phyloP scores from a whole-genome alignment of 1,140 invertebrate genomes.

The Zelostemma sp. region DNA sequence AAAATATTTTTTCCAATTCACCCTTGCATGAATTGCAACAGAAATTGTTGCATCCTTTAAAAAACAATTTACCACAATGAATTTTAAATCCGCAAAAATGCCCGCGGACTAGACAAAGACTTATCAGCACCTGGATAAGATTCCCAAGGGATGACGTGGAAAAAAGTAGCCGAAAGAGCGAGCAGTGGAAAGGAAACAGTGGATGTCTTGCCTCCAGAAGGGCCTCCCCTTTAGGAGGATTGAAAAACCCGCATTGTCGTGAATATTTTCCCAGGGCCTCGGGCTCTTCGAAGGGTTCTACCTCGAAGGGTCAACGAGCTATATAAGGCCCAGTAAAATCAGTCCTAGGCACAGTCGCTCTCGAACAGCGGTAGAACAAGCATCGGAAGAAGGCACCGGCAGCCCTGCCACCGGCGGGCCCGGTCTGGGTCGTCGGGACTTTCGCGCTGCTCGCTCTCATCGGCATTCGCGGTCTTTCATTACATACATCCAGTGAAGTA shows the following conservation, averaged over 20 bases:
- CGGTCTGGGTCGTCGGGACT: conserved; percentile 40
- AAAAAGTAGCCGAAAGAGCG: conserved; percentile 29
- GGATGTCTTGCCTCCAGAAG: conserved; percentile 17
- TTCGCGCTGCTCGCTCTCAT: conserved; percentile 17
- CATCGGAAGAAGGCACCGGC: conserved; percentile 29
- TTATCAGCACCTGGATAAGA: conserved; percentile 48
- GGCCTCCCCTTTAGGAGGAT: conserved; percentile 20
- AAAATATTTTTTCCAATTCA: no score
- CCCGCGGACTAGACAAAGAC: conserved; percentile 19
- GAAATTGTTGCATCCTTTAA: no score
- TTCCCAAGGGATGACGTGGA: conserved; percentile 50
- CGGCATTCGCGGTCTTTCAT: conserved; percentile 1
- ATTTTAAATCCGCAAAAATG: conserved; percentile 5
- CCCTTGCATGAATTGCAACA: no score
- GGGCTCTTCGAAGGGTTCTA: conserved; percentile 33
- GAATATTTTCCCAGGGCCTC: conserved; percentile 61
- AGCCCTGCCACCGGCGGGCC: conserved; percentile 45
- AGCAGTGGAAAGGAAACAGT: conserved; percentile 45
- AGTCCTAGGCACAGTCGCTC: conserved; percentile 40
- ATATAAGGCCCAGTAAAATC: conserved; percentile 49
- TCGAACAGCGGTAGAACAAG: conserved; percentile 43
- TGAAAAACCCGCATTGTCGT: conserved; percentile 49
- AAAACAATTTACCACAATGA: no score
- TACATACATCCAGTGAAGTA: conserved; percentile 34
- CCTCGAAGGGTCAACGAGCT: conserved; percentile 34